Evolutionary conservation across 2,797 vertebrate species (phyloP).

Genomic region (Limosa lapponica): DNA sequence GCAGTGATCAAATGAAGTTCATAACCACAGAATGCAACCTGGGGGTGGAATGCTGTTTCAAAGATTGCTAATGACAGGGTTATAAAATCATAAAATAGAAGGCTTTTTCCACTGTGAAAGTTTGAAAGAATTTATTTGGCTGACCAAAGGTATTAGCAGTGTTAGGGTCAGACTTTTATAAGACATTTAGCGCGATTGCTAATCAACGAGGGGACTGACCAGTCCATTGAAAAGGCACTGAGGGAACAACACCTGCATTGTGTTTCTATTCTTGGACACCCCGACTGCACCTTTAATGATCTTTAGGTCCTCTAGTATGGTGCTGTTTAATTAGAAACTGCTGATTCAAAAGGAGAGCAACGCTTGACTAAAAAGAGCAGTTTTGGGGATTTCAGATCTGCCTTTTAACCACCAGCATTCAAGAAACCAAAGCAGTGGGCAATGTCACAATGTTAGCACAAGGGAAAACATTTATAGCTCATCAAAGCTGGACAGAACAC

Average conservation of each 20-base stretch:
- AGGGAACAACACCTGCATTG: slow-evolving; percentile 30
- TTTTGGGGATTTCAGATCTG: neutral
- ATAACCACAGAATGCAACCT: slow-evolving; percentile 73
- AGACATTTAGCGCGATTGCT: slow-evolving; percentile 19
- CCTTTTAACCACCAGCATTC: neutral
- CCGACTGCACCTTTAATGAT: neutral
- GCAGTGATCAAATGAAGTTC: slow-evolving; percentile 76
- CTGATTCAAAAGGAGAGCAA: neutral
- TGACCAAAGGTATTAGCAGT: slow-evolving; percentile 36
- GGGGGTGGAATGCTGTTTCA: slow-evolving; percentile 74
- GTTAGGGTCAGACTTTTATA: slow-evolving; percentile 36
- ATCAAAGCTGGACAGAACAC: neutral
- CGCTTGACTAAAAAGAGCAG: neutral
- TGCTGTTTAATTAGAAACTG: slow-evolving; percentile 51
- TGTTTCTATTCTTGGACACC: slow-evolving; percentile 21
- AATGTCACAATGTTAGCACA: neutral
- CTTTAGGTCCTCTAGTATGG: neutral
- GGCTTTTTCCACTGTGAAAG: slow-evolving; percentile 53
- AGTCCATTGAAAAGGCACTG: neutral
- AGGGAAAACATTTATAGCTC: slow-evolving; percentile 3
- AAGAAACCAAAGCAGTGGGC: neutral
- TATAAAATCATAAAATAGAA: slow-evolving; percentile 74
- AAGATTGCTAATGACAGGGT: slow-evolving; percentile 73
- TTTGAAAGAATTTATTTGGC: slow-evolving; percentile 65
- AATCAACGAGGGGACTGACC: slow-evolving; percentile 7